phyloP scores from a whole-genome alignment of 1,140 invertebrate species.

The Amphibalanus amphitrite region DNA sequence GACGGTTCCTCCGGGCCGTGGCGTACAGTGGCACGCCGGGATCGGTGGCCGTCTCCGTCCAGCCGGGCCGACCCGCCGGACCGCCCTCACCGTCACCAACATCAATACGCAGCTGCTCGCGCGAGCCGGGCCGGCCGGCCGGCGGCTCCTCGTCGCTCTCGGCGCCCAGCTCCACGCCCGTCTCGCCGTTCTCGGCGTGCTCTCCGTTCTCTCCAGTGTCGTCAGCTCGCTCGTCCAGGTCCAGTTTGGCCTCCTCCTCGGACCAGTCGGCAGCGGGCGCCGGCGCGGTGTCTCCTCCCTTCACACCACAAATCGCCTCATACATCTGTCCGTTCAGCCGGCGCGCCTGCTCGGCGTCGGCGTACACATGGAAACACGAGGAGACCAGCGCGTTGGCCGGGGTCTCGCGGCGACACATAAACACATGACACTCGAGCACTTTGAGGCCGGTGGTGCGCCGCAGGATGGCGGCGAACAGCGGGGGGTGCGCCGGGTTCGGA shows the following conservation, averaged over 20 bases:
- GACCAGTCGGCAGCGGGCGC: conserved; percentile 5
- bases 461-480: conserved; percentile 90
- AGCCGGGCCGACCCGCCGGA: conserved; percentile 33
- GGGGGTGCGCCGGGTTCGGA: conserved; percentile 70
- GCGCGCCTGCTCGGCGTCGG: conserved; percentile 78
- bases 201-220: conserved; percentile 55
- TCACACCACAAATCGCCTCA: conserved; percentile 17
- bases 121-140: background rate
- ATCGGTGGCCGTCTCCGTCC: conserved; percentile 28
- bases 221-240: conserved; percentile 40
- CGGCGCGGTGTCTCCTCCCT: conserved; percentile 12
- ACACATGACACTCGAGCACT: conserved; percentile 98
- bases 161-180: too few species aligned
- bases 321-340: conserved; percentile 24
- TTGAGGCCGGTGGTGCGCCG: conserved; percentile 93
- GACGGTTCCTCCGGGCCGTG: conserved; percentile 29
- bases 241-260: conserved; percentile 12
- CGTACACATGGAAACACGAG: conserved; percentile 88
- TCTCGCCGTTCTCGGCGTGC: too few species aligned
- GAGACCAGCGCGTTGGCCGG: conserved; percentile 78
- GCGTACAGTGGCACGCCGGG: conserved; percentile 16
- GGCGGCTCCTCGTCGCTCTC: too few species aligned
- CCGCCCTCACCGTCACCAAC: background rate
- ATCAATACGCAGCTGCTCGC: background rate
- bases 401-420: conserved; percentile 89